phyloP scores from a whole-genome alignment of 2,797 vertebrate species.

The Syndactyla subalaris region DNA sequence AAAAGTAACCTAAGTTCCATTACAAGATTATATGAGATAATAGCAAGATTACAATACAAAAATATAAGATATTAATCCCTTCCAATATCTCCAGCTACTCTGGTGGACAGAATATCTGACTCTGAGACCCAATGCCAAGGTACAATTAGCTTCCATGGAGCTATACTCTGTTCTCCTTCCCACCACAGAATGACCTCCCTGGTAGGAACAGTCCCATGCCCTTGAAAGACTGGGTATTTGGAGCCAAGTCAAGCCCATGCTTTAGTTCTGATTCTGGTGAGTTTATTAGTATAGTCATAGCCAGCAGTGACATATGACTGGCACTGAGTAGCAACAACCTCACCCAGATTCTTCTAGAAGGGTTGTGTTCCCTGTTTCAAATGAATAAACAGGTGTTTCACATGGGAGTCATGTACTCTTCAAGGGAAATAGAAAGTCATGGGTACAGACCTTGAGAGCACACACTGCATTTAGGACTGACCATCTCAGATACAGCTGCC shows the following conservation, averaged over 20 bases:
- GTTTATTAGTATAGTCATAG: background rate
- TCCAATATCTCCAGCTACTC: background rate
- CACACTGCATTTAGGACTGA: background rate
- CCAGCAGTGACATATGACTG: background rate
- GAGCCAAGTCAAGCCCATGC: background rate
- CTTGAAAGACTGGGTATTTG: background rate
- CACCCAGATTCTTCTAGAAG: background rate
- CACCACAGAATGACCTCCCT: background rate
- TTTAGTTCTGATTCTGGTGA: background rate
- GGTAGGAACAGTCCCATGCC: background rate
- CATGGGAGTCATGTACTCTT: background rate
- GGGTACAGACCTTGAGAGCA: background rate
- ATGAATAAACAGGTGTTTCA: background rate
- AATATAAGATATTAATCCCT: background rate
- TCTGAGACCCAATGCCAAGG: background rate
- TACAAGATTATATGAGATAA: background rate
- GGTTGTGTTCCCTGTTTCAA: background rate
- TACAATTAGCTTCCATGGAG: background rate
- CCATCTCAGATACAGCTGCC: background rate
- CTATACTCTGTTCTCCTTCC: background rate
- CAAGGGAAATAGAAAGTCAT: background rate
- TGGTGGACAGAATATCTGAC: background rate
- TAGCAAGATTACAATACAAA: background rate
- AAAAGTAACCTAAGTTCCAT: background rate
- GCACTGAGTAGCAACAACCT: background rate